Evolutionary conservation across 1,140 invertebrate species (phyloP), one percentile per base, ranked within the genome.

Genomic region (Eueides isabella): DNA sequence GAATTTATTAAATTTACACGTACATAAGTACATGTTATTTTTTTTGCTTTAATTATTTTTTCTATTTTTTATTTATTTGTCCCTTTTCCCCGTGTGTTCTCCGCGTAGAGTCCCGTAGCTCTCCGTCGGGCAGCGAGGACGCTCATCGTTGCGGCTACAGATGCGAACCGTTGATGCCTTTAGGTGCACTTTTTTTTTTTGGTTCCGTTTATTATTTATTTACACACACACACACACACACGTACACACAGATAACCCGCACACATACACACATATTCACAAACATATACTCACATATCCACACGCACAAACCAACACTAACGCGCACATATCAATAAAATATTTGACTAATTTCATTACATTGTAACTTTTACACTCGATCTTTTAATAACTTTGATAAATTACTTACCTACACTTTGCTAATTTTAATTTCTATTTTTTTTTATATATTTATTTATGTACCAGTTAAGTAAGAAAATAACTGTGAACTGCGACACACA

Each of bases 101-200:
- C 38, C 44, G 6, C 55, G 11, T 71, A 86, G 85, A 87, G 72
- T 81, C 80, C 30, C 80, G 82, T 62, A 80, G 80, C 41, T 79
- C 81, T 62, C 69, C 81, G 68, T 84, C 81, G 67, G 78, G 77
- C 71, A 84, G 81, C 72, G 83, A 84, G 76, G 86, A 87, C 70
- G 83, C 86, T 65, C 72, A 67, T 44, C 62, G 71, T 26, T 72
- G 67, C 76, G 68, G 75, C 71, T 61, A 71, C 63, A 74, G 76
- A 70, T 84, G 80, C 64, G 78, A 77, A 29, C 69, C 75, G 16
- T 61, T 73, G 23, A 29, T 66, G 33, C 72, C 72, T 12, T 67
- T 73, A 73, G 72, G 72, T 72, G 67, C 41, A 11, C 19, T 67
- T 72, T 19, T 23, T 68, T 68, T 35, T 28, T 63, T 67, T 31